Conservation (phyloP, 2,797 vertebrate species). For the Coendou prehensilis region DNA sequence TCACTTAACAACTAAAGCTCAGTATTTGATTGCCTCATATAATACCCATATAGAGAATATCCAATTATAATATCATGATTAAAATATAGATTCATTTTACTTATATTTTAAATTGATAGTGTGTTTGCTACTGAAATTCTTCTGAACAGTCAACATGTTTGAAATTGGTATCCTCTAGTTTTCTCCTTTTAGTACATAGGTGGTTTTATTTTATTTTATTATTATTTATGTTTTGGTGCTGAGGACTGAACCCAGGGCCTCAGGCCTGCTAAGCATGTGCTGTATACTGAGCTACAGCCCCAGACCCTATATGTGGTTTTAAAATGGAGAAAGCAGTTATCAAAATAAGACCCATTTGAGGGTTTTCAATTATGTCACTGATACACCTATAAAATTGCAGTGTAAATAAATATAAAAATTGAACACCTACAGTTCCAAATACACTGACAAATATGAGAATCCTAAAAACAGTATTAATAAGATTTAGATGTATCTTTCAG, state of each 20-base stretch:
- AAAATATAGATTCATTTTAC: not conserved
- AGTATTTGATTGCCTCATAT: not conserved
- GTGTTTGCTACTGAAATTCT: constrained; percentile 1
- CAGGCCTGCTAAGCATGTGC: not conserved
- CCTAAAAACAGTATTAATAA: not conserved
- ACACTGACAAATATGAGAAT: constrained; percentile 4
- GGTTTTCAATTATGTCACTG: not conserved
- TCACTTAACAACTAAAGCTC: constrained; percentile 32
- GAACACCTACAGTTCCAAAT: not conserved
- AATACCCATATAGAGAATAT: not conserved
- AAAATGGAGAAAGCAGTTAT: constrained; percentile 23
- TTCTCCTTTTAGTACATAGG: constrained; percentile 55
- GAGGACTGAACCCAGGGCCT: not conserved
- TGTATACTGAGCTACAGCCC: not conserved
- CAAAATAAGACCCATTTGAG: constrained; percentile 1
- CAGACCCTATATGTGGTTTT: not conserved
- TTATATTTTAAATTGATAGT: constrained; percentile 48
- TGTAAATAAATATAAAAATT: constrained; percentile 54
- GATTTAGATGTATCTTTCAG: constrained; percentile 28
- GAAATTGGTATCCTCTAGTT: constrained; percentile 8
- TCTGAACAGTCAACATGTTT: constrained; percentile 40
- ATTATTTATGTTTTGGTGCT: not conserved
- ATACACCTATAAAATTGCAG: not conserved
- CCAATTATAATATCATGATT: not conserved
- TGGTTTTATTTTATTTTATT: not conserved